Conservation (phyloP, 92 coral and sea anemone species). For the Porites lobata region DNA sequence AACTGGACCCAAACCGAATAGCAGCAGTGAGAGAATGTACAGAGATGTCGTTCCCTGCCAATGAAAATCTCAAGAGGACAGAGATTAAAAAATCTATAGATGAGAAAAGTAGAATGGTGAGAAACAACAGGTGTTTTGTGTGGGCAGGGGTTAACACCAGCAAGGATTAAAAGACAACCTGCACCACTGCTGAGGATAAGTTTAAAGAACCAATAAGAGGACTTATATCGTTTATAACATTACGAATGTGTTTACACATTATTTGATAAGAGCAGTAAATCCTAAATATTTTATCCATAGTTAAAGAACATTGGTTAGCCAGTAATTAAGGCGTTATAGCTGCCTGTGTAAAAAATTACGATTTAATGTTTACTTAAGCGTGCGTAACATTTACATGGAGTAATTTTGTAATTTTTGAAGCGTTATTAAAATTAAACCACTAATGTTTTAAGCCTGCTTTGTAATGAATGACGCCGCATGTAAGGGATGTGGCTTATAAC, state of each 20-base stretch:
- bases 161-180: not conserved
- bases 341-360: not conserved
- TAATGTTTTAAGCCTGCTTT: not conserved
- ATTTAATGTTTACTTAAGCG: not conserved
- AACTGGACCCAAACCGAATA: conserved; percentile 51
- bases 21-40: conserved; percentile 20
- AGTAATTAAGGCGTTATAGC: not conserved
- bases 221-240: not conserved
- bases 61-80: no score
- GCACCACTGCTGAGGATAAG: not conserved
- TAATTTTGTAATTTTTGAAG: not conserved
- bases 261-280: not conserved
- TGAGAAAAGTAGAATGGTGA: no score
- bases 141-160: not conserved
- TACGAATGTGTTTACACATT: not conserved
- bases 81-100: no score
- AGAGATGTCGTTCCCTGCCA: no score
- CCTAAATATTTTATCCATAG: not conserved
- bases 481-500: not conserved
- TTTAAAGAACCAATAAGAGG: not conserved
- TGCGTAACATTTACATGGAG: not conserved
- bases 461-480: no score
- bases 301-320: no score
- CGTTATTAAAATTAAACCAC: not conserved
- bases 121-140: not conserved